Conservation (phyloP, 2,113 vertebrate genomes). For the Eurypyga helias region DNA sequence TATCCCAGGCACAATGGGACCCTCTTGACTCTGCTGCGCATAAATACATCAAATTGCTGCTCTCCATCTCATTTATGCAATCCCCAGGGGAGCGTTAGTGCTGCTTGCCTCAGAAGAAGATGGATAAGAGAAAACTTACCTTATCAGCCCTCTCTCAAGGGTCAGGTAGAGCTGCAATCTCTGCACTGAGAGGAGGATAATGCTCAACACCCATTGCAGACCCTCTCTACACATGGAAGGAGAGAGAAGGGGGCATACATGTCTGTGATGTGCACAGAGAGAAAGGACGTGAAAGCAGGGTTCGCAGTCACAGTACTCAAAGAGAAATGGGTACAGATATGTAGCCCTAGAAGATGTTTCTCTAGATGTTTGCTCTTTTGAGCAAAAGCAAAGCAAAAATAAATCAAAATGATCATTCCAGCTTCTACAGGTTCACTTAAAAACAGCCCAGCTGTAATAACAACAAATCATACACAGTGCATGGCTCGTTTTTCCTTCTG, state of each 20-base stretch:
- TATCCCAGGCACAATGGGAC: not conserved
- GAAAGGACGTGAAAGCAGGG: not conserved
- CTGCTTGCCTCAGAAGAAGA: not conserved
- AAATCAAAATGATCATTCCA: not conserved
- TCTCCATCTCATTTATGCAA: not conserved
- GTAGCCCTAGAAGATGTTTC: not conserved
- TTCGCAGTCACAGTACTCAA: not conserved
- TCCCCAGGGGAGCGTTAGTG: not conserved
- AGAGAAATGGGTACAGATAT: not conserved
- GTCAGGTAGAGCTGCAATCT: not conserved
- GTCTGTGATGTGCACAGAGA: not conserved
- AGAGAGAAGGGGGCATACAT: not conserved
- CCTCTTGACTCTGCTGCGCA: not conserved
- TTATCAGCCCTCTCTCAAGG: not conserved
- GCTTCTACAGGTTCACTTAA: not conserved
- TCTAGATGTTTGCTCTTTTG: not conserved
- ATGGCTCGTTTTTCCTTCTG: constrained; percentile 2
- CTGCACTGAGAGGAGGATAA: not conserved
- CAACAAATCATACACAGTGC: not conserved
- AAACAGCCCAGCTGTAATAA: not conserved
- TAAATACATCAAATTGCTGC: not conserved
- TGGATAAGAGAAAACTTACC: not conserved
- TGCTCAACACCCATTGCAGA: accelerated
- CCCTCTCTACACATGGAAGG: not conserved
- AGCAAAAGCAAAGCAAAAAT: not conserved